Conservation (phyloP, 2,113 vertebrate genomes). For the Anoplopoma fimbria region DNA sequence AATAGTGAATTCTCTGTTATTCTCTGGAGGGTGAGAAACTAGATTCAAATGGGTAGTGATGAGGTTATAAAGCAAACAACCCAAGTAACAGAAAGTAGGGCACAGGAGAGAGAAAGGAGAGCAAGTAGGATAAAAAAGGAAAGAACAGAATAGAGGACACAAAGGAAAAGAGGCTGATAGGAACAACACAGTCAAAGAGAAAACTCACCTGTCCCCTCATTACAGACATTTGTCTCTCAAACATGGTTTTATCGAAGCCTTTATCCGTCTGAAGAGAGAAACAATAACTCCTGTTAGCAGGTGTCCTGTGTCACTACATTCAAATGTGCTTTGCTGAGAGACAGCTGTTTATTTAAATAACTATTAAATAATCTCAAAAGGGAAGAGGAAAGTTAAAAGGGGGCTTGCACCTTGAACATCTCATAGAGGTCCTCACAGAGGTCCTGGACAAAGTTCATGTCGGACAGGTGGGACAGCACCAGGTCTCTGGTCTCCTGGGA, state of each 20-base stretch:
- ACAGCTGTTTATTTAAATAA: background rate
- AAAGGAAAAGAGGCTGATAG: background rate
- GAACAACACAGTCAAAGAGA: background rate
- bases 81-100: slow-evolving; percentile 8
- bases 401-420: slow-evolving; percentile 90
- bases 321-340: background rate
- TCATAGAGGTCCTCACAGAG: slow-evolving; percentile 98
- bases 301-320: accelerated
- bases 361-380: background rate
- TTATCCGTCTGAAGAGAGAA: slow-evolving; percentile 87
- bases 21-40: background rate
- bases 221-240: slow-evolving; percentile 98
- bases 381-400: background rate
- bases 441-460: slow-evolving; percentile 99
- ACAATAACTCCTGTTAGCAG: background rate
- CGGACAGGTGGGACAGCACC: slow-evolving; percentile 92
- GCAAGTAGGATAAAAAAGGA: slow-evolving; percentile 2
- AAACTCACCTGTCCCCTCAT: slow-evolving; percentile 97
- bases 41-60: background rate
- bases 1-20: background rate
- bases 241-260: slow-evolving; percentile 95
- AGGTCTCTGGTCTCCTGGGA: slow-evolving; percentile 94
- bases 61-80: background rate
- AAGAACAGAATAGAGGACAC: slow-evolving; percentile 1
- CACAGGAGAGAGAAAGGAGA: slow-evolving; percentile 12